These are phyloP conservation scores for Dascillus cervinus DNA, from an alignment of 2,888 invertebrate species.

Conservation along the genomic window DNA sequence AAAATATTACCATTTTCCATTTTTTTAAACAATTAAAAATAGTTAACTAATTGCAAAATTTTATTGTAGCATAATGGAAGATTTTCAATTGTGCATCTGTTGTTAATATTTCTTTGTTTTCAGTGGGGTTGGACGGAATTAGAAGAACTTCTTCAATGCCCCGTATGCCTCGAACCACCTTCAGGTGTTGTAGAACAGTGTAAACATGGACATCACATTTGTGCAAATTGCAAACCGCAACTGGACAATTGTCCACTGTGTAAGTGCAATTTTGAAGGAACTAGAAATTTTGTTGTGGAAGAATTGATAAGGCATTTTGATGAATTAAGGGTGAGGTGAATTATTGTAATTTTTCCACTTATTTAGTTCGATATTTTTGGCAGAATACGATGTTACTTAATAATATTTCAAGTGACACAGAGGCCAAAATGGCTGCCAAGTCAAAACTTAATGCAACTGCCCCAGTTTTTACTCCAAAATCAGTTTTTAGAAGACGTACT, in stretches of 20 bases:
- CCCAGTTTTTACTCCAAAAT: slow-evolving; percentile 1
- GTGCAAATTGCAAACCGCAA: slow-evolving; percentile 44
- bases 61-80: too few species aligned
- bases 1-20: too few species aligned
- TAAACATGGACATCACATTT: slow-evolving; percentile 51
- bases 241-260: slow-evolving; percentile 49
- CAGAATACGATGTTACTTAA: slow-evolving; percentile 11
- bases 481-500: not conserved
- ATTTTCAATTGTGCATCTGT: too few species aligned
- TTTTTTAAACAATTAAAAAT: too few species aligned
- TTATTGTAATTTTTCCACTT: not conserved
- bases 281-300: slow-evolving; percentile 51
- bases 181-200: slow-evolving; percentile 47
- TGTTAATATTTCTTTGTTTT: too few species aligned
- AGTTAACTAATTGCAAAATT: too few species aligned
- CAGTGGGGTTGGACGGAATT: slow-evolving; percentile 27
- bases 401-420: slow-evolving; percentile 2
- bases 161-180: slow-evolving; percentile 50
- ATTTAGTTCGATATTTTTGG: not conserved
- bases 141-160: slow-evolving; percentile 51
- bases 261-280: slow-evolving; percentile 45
- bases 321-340: slow-evolving; percentile 27
- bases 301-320: slow-evolving; percentile 45
- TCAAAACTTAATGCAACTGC: slow-evolving; percentile 2
- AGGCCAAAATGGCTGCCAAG: slow-evolving; percentile 4